A percentile compares a stretch with the other conserved stretches of the same genome.
Evolutionary conservation across 2,797 vertebrate species (phyloP).

Genomic region (Aldrovandia affinis): DNA sequence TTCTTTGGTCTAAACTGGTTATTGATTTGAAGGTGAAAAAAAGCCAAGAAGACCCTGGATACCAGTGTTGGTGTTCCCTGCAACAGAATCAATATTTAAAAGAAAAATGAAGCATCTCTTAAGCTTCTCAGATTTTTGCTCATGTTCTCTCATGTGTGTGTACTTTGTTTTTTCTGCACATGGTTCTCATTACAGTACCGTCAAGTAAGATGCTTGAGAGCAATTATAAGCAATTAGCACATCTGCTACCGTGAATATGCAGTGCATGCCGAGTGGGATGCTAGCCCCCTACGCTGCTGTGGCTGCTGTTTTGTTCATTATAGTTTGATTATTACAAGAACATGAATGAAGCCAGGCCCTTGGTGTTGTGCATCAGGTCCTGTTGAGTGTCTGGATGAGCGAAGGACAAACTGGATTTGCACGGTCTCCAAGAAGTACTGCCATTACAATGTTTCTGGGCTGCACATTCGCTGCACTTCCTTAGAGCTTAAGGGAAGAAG

Average conservation of each 20-base stretch:
- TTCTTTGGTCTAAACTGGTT: background rate
- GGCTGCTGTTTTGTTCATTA: background rate
- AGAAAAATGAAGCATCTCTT: background rate
- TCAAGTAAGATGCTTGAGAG: background rate
- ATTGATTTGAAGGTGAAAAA: background rate
- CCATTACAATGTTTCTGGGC: background rate
- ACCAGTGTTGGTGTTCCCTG: background rate
- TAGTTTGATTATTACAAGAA: background rate
- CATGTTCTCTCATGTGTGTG: background rate
- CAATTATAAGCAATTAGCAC: slow-evolving; percentile 1
- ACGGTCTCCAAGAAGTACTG: background rate
- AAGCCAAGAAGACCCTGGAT: no score
- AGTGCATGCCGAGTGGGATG: background rate
- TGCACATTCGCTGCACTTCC: background rate
- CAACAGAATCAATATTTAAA: background rate
- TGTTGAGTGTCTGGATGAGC: background rate
- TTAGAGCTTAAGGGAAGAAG: background rate
- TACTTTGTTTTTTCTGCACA: background rate
- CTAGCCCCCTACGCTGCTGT: no score
- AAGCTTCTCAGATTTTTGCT: background rate
- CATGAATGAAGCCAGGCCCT: background rate
- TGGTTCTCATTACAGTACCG: background rate
- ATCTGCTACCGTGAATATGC: background rate
- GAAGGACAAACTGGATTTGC: background rate
- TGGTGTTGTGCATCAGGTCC: background rate